Base-by-base conservation (phyloP, 2,888 invertebrate genomes). In the Lucinisca nassula region DNA sequence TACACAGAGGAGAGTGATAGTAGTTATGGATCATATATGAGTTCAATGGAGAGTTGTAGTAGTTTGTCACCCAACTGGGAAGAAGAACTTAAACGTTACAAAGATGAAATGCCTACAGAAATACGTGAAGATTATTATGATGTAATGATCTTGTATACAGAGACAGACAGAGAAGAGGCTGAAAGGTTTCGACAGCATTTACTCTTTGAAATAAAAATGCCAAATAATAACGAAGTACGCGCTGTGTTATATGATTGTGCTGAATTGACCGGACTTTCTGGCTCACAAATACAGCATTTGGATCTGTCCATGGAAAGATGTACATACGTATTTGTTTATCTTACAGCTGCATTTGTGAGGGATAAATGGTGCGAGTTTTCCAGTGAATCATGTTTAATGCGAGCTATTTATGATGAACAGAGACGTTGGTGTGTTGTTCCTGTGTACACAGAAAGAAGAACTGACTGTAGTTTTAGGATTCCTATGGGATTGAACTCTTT, bases 401-500 rank as follows among this genome's bases (percentile, higher is more conserved):
- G 91, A 32, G 92, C 95, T 1, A 94, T 95, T 37, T 82, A 91
- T 35, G 92, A 93, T 72, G 76, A 84, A 30, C 87, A 92, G 0
- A 94, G 93, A 70, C 82, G 85, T 27, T 95, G 94, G 95, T 93
- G 93, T 88, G 93, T 94, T 8, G 94, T 95, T 10, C 95, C 94
- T 4, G 91, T 95, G 6, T 93, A 93, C 27, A 93, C 93, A 12
- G 91, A 92, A 55, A 90, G 90, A n/a, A 2, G 74, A 17, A 12
- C 12, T 30, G 74, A 82, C 38, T 45, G 61, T 10, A 83, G 85
- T 0, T 93, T 91, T 79, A 87, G 76, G 73, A 82, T 92, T 38
- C 94, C 94, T 17, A 91, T 93, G 87, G 93, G 92, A n/a, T 74
- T 94, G 10, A 92, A 93, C 76, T 92, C 93, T 4, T 74, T 94